These are phyloP conservation scores for Volucella inanis DNA, from an alignment of 2,888 invertebrate genomes.

Conservation along the genomic window DNA sequence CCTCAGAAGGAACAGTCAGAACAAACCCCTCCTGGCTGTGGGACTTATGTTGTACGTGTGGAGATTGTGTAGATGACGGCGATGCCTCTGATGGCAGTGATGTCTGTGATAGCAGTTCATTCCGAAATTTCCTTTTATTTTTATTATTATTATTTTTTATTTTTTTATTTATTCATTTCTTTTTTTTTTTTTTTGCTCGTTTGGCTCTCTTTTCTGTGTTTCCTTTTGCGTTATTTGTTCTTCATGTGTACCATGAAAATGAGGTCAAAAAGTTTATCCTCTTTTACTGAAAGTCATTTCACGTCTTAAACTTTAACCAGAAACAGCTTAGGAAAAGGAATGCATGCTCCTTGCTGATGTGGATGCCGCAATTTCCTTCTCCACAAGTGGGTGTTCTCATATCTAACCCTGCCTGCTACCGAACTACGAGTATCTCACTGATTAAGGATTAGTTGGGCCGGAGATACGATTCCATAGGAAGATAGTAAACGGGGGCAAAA, in stretches of 20 bases:
- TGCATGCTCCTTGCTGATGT: constrained; percentile 64
- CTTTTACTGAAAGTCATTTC: constrained; percentile 66
- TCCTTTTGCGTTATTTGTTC: constrained; percentile 44
- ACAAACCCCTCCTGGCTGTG: background rate
- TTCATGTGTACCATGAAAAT: constrained; percentile 53
- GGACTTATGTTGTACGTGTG: background rate
- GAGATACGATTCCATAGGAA: constrained; percentile 17
- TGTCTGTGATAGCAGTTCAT: constrained; percentile 34
- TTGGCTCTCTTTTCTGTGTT: background rate
- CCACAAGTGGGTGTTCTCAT: constrained; percentile 10
- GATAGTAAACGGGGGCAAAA: constrained; percentile 20
- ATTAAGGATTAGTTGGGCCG: constrained; percentile 25
- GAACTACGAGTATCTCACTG: constrained; percentile 1
- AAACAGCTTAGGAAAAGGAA: constrained; percentile 62
- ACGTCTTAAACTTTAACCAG: constrained; percentile 68
- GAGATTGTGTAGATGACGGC: constrained; percentile 4
- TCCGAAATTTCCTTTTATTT: constrained; percentile 23
- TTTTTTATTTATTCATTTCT: no score
- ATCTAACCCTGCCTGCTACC: background rate
- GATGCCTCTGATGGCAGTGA: constrained; percentile 7
- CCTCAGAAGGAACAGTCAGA: constrained; percentile 16
- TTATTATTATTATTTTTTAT: constrained; percentile 5
- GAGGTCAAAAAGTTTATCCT: constrained; percentile 67
- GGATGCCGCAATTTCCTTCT: constrained; percentile 67
- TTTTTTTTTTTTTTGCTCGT: background rate